Base-by-base conservation (phyloP, 2,888 invertebrate genomes). In the Pherbina coryleti region DNA sequence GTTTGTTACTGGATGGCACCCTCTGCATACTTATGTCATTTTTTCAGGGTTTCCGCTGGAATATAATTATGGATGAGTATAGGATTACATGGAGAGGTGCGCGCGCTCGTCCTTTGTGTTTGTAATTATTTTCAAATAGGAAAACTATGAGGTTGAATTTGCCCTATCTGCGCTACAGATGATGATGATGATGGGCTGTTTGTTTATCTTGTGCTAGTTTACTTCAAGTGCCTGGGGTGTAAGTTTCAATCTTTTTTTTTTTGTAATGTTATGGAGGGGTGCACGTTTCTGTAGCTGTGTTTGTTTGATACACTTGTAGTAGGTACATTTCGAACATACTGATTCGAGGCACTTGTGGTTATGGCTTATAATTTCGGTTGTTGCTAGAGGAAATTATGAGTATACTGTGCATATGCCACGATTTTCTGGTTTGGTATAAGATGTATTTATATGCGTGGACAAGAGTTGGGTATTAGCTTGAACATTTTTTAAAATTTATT, bases 271-370 rank as follows among this genome's bases (percentile, higher is more conserved):
- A n/a, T 4, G 34, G 28, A 17, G n/a, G 66, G 31, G 66, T 34
- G 66, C 7, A 34, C 37, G 34, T 19, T 37, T 37, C 5, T 37
- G 28, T 28, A 25, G 17, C 31, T 28, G 25, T 66, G 66, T 5
- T 34, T 34, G 34, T 31, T 31, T 37, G n/a, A 5, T 31, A 31
- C 14, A 64, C 34, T 64, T 31, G 34, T 64, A 64, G 64, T n/a
- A 44, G 44, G 44, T 11, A 49, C 14, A 44, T 51, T 70, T 34
- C 8, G 71, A 71, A 55, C 34, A 34, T n/a, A 53, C 71, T 55
- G 57, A 37, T 66, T 28, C 53, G 49, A 69, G 64, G 57, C 60
- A 66, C 57, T 80, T 81, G 80, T 79, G 81, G 80, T 81, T 80
- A 79, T 76, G 75, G 76, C 64, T 78, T 74, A 64, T 67, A 51